A percentile compares a stretch with the other conserved stretches of the same genome.
phyloP scores from a whole-genome alignment of 1,140 invertebrate species.

The Monomorium pharaonis region DNA sequence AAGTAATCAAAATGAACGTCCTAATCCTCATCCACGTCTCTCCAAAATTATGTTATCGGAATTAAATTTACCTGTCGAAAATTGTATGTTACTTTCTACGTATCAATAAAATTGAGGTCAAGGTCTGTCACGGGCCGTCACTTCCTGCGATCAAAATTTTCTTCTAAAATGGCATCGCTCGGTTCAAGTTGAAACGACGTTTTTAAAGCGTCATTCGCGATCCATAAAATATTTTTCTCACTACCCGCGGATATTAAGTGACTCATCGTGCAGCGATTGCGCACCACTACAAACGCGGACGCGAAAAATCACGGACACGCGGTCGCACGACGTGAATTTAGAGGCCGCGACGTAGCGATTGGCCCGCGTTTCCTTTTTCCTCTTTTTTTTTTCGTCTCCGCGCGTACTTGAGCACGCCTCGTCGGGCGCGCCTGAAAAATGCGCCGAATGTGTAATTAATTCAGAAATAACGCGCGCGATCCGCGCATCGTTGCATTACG shows the following conservation, averaged over 20 bases:
- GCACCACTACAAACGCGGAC: neutral
- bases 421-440: constrained; percentile 27
- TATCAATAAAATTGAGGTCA: neutral
- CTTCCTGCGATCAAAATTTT: neutral
- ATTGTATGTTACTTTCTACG: neutral
- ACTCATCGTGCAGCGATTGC: constrained; percentile 31
- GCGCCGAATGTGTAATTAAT: constrained; percentile 47
- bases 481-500: neutral
- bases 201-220: neutral
- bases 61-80: neutral
- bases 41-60: neutral
- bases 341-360: neutral
- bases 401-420: constrained; percentile 27
- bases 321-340: constrained; percentile 31
- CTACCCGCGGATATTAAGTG: constrained; percentile 3
- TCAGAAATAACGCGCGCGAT: constrained; percentile 1
- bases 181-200: neutral
- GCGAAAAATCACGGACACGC: constrained; percentile 43
- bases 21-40: neutral
- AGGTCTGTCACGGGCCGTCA: neutral
- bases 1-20: too few relatives aligned
- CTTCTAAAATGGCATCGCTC: neutral
- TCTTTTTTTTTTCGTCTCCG: neutral
- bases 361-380: neutral
- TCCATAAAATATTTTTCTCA: constrained; percentile 17